Evolutionary conservation across 1,140 invertebrate genomes (phyloP), one percentile per base, ranked within the genome.

Genomic region (Sinonovacula constricta): DNA sequence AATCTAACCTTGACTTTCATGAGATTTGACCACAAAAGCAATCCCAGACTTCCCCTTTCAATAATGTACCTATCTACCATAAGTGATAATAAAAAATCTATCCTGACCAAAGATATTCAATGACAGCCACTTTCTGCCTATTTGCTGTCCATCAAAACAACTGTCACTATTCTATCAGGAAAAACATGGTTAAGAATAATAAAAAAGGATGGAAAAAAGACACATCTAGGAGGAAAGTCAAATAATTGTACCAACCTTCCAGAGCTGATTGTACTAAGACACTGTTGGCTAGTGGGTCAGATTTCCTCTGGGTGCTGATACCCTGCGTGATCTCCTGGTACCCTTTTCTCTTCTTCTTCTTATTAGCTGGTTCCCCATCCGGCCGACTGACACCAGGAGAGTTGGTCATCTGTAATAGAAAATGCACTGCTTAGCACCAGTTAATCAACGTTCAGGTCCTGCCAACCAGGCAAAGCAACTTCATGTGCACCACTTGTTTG

Each of bases 231-330:
- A 18, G n/a, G 5, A 56, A 56, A 56, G n/a, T 18, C 5, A 56
- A 15, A 7, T 56, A n/a, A n/a, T 22, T 10, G 31, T 14, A 51
- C 60, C 30, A 62, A 78, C 75, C 57, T 45, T 69, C 75, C 30
- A 78, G 28, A 14, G 66, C 75, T 22, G 75, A 14, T 18, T 22
- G 53, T 4, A 78, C 75, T 28, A 78, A 31, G 4, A 36, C 49
- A 62, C 45, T 39, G 31, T 78, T 78, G 30, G 65, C 65, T 18
- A 28, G 31, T 15, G 31, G 45, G 31, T 78, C 39, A 2, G 54
- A 15, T 31, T 78, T 78, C 34, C 75, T 69, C 66, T 78, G 75
- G 57, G 75, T 62, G 26, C 75, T 78, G 24, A 78, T 78, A 22
- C 75, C 66, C 56, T 78, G 36, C 59, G 39, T 69, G 1, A 78